Evolutionary conservation across 2,888 invertebrate species (phyloP).

Genomic region (Diloba caeruleocephala): DNA sequence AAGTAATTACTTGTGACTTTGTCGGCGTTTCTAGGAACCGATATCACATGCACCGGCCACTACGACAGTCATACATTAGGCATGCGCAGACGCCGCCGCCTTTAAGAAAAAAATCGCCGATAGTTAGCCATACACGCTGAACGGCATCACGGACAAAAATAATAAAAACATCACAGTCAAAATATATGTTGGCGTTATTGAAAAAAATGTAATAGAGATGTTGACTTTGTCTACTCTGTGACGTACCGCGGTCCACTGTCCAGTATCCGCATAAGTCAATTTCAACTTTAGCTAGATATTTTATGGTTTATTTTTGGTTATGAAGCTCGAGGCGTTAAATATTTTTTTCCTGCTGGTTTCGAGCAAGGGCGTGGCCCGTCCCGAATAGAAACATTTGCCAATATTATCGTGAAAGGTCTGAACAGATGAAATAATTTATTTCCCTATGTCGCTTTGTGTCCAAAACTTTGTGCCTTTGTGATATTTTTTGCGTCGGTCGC

Average conservation of each 20-base stretch:
- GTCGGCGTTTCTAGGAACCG: constrained; percentile 81
- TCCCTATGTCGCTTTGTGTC: constrained; percentile 87
- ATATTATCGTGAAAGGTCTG: constrained; percentile 88
- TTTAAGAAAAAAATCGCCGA: constrained; percentile 75
- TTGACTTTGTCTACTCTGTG: constrained; percentile 85
- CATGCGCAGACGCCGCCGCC: constrained; percentile 75
- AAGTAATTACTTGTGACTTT: constrained; percentile 82
- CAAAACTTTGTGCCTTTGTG: constrained; percentile 85
- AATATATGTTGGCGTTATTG: constrained; percentile 84
- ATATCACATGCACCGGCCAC: constrained; percentile 52
- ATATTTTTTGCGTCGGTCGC: constrained; percentile 83
- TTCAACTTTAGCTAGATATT: constrained; percentile 36
- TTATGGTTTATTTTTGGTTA: constrained; percentile 37
- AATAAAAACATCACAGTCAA: constrained; percentile 89
- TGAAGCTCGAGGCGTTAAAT: constrained; percentile 29
- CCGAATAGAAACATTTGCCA: constrained; percentile 89
- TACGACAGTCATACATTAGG: constrained; percentile 70
- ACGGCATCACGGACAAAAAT: constrained; percentile 84
- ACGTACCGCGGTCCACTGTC: constrained; percentile 76
- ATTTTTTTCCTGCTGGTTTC: constrained; percentile 70
- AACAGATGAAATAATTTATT: constrained; percentile 89
- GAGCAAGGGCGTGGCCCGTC: constrained; percentile 84
- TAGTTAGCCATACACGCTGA: constrained; percentile 74
- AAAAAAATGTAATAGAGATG: constrained; percentile 82
- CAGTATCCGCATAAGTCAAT: constrained; percentile 31